Base-by-base conservation (phyloP, 2,797 vertebrate species). In the Sebastes alutus region DNA sequence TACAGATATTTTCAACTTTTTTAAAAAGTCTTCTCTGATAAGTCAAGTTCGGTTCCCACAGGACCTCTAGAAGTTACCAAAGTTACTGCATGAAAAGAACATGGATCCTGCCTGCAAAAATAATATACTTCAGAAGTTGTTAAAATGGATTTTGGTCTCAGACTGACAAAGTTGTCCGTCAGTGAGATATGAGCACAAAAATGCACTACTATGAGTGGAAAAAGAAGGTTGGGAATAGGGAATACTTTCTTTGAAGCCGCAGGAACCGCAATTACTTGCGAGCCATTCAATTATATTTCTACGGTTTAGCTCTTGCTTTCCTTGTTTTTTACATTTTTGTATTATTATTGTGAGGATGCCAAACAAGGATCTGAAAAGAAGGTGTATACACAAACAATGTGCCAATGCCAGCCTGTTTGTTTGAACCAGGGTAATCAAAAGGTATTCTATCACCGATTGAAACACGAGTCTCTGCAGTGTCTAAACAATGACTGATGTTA, bases 361-460 rank as follows among this genome's bases (percentile, higher is more conserved):
- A 75, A 75, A 64, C 2, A 12, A 6, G 27, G 9, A 42, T 75
- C 49, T 80, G 58, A 3, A 58, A 64, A 76, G 18, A 46, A 56
- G 7, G 9, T 33, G 5, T 13, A 33, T 2, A 73, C 46, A 46
- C 20, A 68, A 58, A 72, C 60, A 64, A 18, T 29, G n/a, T 23
- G 22, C 35, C 63, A 75, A 54, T 59, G 2, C 12, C 6, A 62
- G 60, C 7, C 20, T 65, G 11, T 64, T 56, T 61, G 61, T 75
- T 86, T 78, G 55, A 84, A 71, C 58, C 62, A 61, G 46, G 56
- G 56, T 55, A 87, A 82, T 85, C 72, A 82, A 65, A 84, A 63
- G 55, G 54, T 22, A 29, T 75, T 80, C 66, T 23, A 80, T 71
- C 66, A 81, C 42, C 52, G 38, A 80, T 69, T 6, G 49, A 78